Conservation (phyloP, 2,797 vertebrate genomes). For the Eidolon dupreanum region DNA sequence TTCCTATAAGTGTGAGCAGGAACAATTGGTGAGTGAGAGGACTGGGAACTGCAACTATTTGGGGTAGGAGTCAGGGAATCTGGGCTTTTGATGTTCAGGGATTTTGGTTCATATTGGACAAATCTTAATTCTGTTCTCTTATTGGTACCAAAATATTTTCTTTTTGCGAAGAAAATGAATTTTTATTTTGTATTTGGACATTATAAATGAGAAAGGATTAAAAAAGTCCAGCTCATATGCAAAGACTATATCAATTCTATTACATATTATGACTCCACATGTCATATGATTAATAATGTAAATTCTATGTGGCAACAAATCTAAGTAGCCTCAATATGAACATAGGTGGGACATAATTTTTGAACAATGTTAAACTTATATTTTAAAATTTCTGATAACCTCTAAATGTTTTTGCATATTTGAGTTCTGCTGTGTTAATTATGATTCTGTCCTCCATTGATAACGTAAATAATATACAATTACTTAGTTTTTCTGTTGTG, state of each 20-base stretch:
- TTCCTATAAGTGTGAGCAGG: background rate
- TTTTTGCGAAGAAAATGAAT: background rate
- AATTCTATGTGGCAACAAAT: background rate
- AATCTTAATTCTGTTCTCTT: background rate
- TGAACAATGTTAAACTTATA: background rate
- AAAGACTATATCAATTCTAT: background rate
- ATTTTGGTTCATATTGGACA: background rate
- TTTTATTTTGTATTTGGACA: background rate
- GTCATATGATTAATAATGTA: background rate
- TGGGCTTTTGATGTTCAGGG: background rate
- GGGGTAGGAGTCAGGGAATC: background rate
- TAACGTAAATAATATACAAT: background rate
- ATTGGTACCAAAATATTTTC: background rate
- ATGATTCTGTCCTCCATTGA: background rate
- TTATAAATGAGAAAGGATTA: background rate
- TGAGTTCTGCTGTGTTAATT: background rate
- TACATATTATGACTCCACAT: background rate
- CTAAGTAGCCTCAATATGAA: background rate
- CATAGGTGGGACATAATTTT: background rate
- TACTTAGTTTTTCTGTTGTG: background rate
- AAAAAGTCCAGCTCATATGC: background rate
- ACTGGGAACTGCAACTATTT: background rate
- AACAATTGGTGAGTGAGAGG: background rate
- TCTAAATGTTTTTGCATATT: background rate
- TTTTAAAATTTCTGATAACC: background rate